Percentiles rank a stretch among this genome's conserved stretches.
These are phyloP conservation scores for Astreopora myriophthalma DNA, from an alignment of 64 coral and sea anemone species.

Conservation along the genomic window DNA sequence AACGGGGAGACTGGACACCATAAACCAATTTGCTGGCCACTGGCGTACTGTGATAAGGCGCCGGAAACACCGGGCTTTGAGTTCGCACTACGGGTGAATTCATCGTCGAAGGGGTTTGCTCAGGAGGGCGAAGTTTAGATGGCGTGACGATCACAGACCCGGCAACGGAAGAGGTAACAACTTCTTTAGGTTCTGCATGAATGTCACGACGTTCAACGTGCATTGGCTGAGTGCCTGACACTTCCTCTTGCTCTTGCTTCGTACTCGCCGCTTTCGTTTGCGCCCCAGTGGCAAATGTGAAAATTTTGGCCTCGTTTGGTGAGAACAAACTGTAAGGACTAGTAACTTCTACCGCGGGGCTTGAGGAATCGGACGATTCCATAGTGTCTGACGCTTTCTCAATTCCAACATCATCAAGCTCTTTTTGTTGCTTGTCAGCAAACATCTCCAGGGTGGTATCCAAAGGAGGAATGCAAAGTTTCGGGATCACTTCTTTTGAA, in stretches of 20 bases:
- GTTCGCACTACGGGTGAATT: not conserved
- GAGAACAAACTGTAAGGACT: constrained; percentile 78
- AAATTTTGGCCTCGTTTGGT: constrained; percentile 29
- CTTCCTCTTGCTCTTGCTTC: not conserved
- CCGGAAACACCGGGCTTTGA: not conserved
- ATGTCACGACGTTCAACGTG: not conserved
- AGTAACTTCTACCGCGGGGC: constrained; percentile 48
- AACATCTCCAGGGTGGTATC: not conserved
- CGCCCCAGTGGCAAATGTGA: constrained; percentile 36
- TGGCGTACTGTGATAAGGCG: constrained; percentile 21
- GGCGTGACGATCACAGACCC: not conserved
- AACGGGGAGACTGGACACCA: constrained; percentile 25
- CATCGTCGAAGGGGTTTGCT: not conserved
- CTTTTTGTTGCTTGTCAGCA: not conserved
- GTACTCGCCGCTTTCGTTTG: not conserved
- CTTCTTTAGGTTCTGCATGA: not conserved
- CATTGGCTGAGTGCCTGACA: not conserved
- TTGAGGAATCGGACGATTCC: constrained; percentile 46
- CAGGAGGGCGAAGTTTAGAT: not conserved
- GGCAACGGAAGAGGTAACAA: not conserved
- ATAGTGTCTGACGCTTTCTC: not conserved
- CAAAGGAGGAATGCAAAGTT: not conserved
- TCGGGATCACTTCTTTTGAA: not conserved
- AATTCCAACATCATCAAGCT: not conserved
- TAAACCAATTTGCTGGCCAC: constrained; percentile 11